Percentiles rank a stretch among this genome's conserved stretches.
These are phyloP conservation scores for Aphrocallistes beatrix DNA, from an alignment of 37 sponge, comb jelly and placozoan genomes.

Conservation along the genomic window DNA sequence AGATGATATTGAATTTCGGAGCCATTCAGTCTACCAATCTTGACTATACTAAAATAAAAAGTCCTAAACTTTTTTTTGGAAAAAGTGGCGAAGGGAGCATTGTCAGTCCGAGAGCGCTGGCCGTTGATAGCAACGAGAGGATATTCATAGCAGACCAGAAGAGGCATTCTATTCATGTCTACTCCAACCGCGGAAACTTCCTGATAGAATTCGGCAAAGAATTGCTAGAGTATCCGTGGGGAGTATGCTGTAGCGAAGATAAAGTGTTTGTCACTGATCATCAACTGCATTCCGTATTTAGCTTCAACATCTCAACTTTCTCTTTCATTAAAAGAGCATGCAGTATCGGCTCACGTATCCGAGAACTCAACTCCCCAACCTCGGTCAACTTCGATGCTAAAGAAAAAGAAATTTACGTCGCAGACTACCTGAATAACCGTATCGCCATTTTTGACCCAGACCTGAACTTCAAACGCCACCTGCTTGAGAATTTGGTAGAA, in stretches of 20 bases:
- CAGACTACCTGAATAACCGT: background rate
- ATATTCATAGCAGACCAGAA: background rate
- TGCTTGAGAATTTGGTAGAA: background rate
- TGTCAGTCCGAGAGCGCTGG: background rate
- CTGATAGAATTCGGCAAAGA: background rate
- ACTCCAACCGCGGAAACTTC: background rate
- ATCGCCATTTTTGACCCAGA: background rate
- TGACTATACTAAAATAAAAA: background rate
- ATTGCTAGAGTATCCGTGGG: background rate
- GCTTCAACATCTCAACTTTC: background rate
- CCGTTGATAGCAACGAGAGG: background rate
- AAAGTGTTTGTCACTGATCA: constrained; percentile 1
- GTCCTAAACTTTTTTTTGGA: background rate
- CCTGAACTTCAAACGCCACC: background rate
- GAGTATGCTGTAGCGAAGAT: background rate
- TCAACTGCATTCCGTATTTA: background rate
- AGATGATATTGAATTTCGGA: background rate
- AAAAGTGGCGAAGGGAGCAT: background rate
- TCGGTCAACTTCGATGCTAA: background rate
- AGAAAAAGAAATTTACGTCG: background rate
- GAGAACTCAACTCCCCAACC: background rate
- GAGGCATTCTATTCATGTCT: background rate
- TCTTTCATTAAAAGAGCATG: background rate
- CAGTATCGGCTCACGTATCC: background rate
- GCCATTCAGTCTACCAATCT: background rate